phyloP scores from a whole-genome alignment of 2,113 vertebrate genomes.

The Dolichotis patagonum region DNA sequence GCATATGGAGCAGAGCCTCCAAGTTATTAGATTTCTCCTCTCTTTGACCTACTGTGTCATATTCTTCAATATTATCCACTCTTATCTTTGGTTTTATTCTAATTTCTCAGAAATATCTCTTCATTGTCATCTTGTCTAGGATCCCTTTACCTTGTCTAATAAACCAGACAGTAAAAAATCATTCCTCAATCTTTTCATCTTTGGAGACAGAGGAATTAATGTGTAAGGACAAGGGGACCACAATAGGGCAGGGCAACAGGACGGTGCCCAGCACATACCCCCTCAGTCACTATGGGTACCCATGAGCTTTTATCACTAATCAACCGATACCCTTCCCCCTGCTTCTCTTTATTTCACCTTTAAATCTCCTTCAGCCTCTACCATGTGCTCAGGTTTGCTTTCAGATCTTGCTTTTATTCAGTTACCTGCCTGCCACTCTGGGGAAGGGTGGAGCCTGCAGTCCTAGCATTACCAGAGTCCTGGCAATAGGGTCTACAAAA shows the following conservation, averaged over 20 bases:
- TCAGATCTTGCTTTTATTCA: neutral
- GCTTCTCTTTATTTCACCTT: neutral
- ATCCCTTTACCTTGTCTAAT: conserved; percentile 29
- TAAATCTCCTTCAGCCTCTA: neutral
- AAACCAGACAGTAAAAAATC: neutral
- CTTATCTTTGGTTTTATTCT: conserved; percentile 58
- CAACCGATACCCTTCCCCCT: neutral
- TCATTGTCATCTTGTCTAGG: neutral
- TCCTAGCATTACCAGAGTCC: neutral
- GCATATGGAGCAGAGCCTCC: neutral
- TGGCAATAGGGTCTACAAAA: neutral
- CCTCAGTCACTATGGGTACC: neutral
- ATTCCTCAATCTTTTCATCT: neutral
- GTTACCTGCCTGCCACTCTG: neutral
- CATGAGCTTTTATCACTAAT: neutral
- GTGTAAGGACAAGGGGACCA: neutral
- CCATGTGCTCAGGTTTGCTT: neutral
- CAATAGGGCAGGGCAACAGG: neutral
- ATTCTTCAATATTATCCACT: neutral
- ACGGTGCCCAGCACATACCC: neutral
- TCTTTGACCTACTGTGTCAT: conserved; percentile 9
- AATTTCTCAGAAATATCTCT: conserved; percentile 56
- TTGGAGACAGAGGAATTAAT: neutral
- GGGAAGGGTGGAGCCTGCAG: neutral
- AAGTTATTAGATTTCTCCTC: conserved; percentile 3